Conservation (phyloP, 64 coral and sea anemone genomes). For the Porites lutea region DNA sequence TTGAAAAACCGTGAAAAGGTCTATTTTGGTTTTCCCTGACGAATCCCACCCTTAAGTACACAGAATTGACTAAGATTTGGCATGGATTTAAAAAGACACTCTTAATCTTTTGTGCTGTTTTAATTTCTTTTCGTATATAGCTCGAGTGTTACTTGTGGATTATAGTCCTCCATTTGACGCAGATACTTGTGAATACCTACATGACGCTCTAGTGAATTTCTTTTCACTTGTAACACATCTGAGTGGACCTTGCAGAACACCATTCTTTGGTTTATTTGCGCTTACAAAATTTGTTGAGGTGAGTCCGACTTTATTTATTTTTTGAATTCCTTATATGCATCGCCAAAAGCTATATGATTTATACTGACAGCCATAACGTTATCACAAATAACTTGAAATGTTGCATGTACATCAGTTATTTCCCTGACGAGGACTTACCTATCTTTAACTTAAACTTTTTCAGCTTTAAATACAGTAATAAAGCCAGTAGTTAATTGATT, state of each 20-base stretch:
- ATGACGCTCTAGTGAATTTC: slow-evolving; percentile 77
- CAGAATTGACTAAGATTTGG: neutral
- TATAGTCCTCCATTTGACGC: slow-evolving; percentile 82
- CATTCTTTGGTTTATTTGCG: slow-evolving; percentile 84
- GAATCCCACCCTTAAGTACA: neutral
- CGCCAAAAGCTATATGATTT: too few species aligned
- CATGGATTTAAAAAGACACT: too few species aligned
- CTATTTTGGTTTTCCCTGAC: too few species aligned
- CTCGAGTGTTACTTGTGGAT: slow-evolving; percentile 84
- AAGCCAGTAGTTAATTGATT: too few species aligned
- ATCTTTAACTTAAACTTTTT: too few species aligned
- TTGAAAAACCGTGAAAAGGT: too few species aligned
- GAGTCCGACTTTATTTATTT: neutral
- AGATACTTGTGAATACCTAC: slow-evolving; percentile 84
- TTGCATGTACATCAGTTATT: too few species aligned
- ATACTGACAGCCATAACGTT: neutral
- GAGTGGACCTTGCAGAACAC: slow-evolving; percentile 81
- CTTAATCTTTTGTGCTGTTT: too few species aligned
- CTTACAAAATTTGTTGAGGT: slow-evolving; percentile 73
- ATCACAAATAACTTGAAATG: too few species aligned
- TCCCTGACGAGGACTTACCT: too few species aligned
- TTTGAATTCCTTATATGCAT: too few species aligned
- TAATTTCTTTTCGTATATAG: slow-evolving; percentile 38
- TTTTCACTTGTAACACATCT: slow-evolving; percentile 82
- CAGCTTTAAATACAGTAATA: too few species aligned